These are phyloP conservation scores for Napeogenes inachia DNA, from an alignment of 2,888 invertebrate genomes.

Conservation along the genomic window DNA sequence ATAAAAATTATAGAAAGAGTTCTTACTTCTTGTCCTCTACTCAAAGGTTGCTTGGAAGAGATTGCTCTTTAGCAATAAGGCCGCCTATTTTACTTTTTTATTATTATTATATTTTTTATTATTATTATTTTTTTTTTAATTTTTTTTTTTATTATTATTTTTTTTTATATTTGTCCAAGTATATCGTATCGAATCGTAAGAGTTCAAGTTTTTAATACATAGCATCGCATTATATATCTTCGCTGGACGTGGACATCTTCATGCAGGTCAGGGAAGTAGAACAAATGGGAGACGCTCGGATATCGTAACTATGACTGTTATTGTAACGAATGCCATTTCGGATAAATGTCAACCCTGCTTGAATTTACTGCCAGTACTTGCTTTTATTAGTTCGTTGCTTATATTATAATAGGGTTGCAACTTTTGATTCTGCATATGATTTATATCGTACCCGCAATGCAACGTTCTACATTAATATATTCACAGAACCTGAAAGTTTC, in stretches of 20 bases:
- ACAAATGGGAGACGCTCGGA: conserved; percentile 68
- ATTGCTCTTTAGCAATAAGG: no score
- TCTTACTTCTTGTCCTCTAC: no score
- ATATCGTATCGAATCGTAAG: no score
- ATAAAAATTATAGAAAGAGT: no score
- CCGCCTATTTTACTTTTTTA: no score
- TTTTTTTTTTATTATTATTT: no score
- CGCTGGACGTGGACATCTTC: conserved; percentile 22
- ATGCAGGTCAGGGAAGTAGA: conserved; percentile 47
- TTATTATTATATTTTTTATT: no score
- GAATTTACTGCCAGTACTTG: conserved; percentile 64
- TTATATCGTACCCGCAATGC: neutral
- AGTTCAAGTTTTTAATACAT: neutral
- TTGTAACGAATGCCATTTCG: conserved; percentile 75
- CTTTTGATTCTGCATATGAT: neutral
- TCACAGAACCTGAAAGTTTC: neutral
- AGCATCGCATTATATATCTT: neutral
- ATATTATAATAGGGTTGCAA: conserved; percentile 48
- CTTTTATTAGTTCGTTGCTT: conserved; percentile 72
- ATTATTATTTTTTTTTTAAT: no score
- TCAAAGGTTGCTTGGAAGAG: no score
- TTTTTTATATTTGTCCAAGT: no score
- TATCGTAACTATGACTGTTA: conserved; percentile 71
- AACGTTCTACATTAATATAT: neutral
- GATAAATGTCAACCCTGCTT: conserved; percentile 73